Base-by-base conservation (phyloP, 2,888 invertebrate species). In the Campopleginae sp. region DNA sequence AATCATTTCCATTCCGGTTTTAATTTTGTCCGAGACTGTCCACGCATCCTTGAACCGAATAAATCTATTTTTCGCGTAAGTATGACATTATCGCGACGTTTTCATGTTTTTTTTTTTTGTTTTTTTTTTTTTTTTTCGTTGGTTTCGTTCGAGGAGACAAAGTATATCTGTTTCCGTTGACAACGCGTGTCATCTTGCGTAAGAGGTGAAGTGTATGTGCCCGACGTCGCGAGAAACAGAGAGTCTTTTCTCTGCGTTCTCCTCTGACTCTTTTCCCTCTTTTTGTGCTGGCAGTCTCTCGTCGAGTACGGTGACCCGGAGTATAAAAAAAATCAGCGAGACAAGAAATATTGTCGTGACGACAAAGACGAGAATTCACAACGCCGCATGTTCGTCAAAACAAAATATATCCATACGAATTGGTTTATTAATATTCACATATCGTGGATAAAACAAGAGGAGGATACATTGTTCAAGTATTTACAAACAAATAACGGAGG, bases 121-220 rank as follows among this genome's bases (percentile, higher is more conserved):
- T n/a, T 4, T 58, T 27, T 27, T 80, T 4, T 58, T 27, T 27
- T 80, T 71, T 80, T 68, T 63, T 61, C 23, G 1, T 51, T 72
- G 17, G 3, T 51, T 72, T 72, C 54, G 27, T 68, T 54, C 54
- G n/a, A 77, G 27, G 48, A 77, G 54, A 68, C 77, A 54, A 84
- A 76, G 76, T 80, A 66, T 84, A 84, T 76, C 72, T 58, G 65
- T 80, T 76, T 74, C 72, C 14, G 71, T 61, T 77, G 76, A 66
- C 71, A 66, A 75, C 58, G 12, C 66, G 65, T 72, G 38, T 63
- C 63, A 75, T 77, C 31, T 84, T 84, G 83, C 83, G 80, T 75
- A 84, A 83, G 74, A 83, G 79, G 74, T 75, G 77, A 77, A 74
- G 48, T 23, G 46, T 74, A 12, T 33, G 46, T 74, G 17, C 38